Evolutionary conservation across 2,888 invertebrate genomes (phyloP), one percentile per base, ranked within the genome.

Genomic region (Drosophila algonquin): DNA sequence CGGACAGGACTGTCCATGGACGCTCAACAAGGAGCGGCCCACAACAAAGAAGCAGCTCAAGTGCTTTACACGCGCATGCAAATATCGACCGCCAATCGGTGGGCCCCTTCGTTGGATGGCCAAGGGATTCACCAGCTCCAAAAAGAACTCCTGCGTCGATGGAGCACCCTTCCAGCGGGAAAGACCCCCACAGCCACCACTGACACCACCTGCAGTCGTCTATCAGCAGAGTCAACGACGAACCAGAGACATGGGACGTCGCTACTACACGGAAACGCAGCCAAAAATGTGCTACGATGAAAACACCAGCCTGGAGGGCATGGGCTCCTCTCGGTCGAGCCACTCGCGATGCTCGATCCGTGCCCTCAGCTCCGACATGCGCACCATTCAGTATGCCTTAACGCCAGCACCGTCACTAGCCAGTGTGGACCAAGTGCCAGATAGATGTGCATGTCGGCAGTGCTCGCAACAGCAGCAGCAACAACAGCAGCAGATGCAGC

Each of bases 201-300:
- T 4, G 35, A 5, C 32, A 32, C 10, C 14, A 7, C n/a, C 7
- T 6, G 7, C 40, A n/a, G 14, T 5, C 5, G 12, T 35, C 35
- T 5, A 35, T 5, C 14, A 40, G 40, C 40, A 7, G 35, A 12
- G 5, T 3, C 12, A 0, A 35, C 32, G 16, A 1, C 7, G 10
- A 14, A 1, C 47, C 3, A 27, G 44, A 21, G 32, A 35, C 2
- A n/a, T 21, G 2, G 67, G 67, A 0, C 50, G 67, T n/a, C 69
- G 67, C 21, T 69, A 57, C 45, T 67, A 67, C 45, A 46, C 69
- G 16, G 57, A 56, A 12, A 67, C 67, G 0, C 67, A 67, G 30
- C 32, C n/a, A 14, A n/a, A 40, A 40, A 6, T n/a, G 40, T n/a
- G 40, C 6, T 40, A n/a, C 40, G 40, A 40, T 40, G 7, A n/a